Evolutionary conservation across 1,140 invertebrate genomes (phyloP).

Genomic region (Drosophila triauraria): DNA sequence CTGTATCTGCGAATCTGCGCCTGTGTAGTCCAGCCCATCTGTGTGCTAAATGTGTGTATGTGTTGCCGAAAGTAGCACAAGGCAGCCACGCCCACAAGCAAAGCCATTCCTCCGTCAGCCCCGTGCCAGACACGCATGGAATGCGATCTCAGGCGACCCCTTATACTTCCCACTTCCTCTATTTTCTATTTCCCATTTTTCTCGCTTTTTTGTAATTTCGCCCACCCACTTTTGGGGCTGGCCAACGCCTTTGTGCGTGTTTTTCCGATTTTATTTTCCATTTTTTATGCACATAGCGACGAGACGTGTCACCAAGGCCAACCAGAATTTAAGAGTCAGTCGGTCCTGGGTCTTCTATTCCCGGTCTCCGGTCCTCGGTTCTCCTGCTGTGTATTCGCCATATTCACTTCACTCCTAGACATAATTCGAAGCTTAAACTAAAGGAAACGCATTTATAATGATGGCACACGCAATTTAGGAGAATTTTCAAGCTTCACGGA

Average conservation of each 20-base stretch:
- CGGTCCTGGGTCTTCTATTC: conserved; percentile 1
- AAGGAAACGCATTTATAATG: conserved; percentile 9
- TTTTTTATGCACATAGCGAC: conserved; percentile 70
- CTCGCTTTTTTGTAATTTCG: not conserved
- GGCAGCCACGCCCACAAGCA: conserved; percentile 67
- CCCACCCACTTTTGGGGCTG: conserved; percentile 15
- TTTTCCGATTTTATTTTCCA: conserved; percentile 69
- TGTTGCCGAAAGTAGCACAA: conserved; percentile 70
- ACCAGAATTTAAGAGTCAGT: conserved; percentile 39
- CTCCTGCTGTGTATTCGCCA: not conserved
- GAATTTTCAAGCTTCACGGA: conserved; percentile 31
- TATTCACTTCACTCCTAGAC: conserved; percentile 27
- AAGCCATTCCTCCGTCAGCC: conserved; percentile 6
- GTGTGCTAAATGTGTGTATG: conserved; percentile 8
- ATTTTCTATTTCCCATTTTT: conserved; percentile 8
- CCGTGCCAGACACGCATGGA: conserved; percentile 37
- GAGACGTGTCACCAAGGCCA: conserved; percentile 59
- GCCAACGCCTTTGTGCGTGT: conserved; percentile 67
- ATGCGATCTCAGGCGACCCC: conserved; percentile 46
- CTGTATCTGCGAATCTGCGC: conserved; percentile 28
- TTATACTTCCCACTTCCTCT: not conserved
- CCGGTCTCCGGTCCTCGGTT: too few species aligned
- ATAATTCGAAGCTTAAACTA: conserved; percentile 18
- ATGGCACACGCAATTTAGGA: conserved; percentile 22
- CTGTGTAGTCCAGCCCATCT: conserved; percentile 12